Conservation (phyloP, 2,888 invertebrate species). For the Rhingia rostrata region DNA sequence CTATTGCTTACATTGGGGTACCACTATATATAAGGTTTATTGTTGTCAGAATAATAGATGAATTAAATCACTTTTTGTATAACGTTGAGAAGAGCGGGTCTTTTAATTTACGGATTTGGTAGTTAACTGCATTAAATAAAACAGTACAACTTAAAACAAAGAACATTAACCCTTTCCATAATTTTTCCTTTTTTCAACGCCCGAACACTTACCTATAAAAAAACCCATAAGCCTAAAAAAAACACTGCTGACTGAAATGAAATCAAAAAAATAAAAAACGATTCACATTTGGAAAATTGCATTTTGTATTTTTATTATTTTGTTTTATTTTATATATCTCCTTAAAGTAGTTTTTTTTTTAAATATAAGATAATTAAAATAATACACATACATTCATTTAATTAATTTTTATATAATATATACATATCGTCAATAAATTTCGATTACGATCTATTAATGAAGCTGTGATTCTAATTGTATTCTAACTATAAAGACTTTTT, state of each 20-base stretch:
- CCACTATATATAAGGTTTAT: too few relatives aligned
- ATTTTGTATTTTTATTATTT: constrained; percentile 41
- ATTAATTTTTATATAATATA: constrained; percentile 7
- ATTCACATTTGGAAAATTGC: constrained; percentile 45
- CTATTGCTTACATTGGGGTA: too few relatives aligned
- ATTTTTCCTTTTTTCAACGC: too few relatives aligned
- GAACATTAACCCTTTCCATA: too few relatives aligned
- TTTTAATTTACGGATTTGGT: too few relatives aligned
- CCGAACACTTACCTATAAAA: too few relatives aligned
- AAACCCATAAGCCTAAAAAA: background rate
- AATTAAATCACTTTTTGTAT: too few relatives aligned
- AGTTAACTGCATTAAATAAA: too few relatives aligned
- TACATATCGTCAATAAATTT: constrained; percentile 30
- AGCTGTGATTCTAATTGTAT: constrained; percentile 53
- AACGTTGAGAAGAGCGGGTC: too few relatives aligned
- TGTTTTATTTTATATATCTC: constrained; percentile 38
- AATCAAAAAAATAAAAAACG: background rate
- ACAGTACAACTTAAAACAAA: too few relatives aligned
- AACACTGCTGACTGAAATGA: too few relatives aligned
- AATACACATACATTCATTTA: constrained; percentile 62
- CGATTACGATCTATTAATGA: constrained; percentile 52
- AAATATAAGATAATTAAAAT: constrained; percentile 64
- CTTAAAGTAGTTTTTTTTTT: constrained; percentile 48
- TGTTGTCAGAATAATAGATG: too few relatives aligned
- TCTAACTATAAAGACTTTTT: background rate